Base-by-base conservation (phyloP, 2,797 vertebrate genomes). In the Hozukius guyotensis region DNA sequence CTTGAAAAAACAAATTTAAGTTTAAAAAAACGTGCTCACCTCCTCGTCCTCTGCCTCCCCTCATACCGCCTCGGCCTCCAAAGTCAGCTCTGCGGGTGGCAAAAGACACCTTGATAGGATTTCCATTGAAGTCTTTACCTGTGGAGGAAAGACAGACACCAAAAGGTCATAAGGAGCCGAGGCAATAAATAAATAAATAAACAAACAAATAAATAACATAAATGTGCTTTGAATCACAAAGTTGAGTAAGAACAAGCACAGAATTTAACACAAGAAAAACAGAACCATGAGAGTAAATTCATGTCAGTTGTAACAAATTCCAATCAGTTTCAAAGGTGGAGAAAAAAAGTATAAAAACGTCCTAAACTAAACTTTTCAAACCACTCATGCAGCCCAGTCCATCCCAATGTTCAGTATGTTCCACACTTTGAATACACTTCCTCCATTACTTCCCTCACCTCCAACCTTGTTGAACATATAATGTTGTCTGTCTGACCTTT, bases 41-140 rank as follows among this genome's bases (percentile, higher is more conserved):
- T 90, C 97, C 97, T 78, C 95, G 87, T 2, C 96, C 96, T 57
- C 96, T 94, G 2, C 96, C 94, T 3, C 96, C 97, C 27, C 93
- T 95, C 77, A 96, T 96, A 29, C 94, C 94, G 1, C 96, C 96
- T 10, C 97, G 94, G 13, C 96, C 93, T 72, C 94, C 97, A 59
- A 98, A 98, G 85, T 98, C 97, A 0, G 96, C 96, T 75, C 97
- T 92, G 16, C 97, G 95, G 2, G 97, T 97, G 72, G 97, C 97
- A 63, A 98, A 98, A 5, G 97, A 97, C 52, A 98, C 97, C 81
- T 98, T 98, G 81, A 98, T 97, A 3, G 95, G 96, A 83, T 97
- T 98, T 22, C 97, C 97, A 1, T 95, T 96, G 56, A 98, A 98
- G n/a, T 98, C 97, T 66, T 98, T 97, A 8, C 96, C 96, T 97